Evolutionary conservation across 1,140 invertebrate genomes (phyloP), one percentile per base, ranked within the genome.

Genomic region (Ptiloglossa arizonensis): DNA sequence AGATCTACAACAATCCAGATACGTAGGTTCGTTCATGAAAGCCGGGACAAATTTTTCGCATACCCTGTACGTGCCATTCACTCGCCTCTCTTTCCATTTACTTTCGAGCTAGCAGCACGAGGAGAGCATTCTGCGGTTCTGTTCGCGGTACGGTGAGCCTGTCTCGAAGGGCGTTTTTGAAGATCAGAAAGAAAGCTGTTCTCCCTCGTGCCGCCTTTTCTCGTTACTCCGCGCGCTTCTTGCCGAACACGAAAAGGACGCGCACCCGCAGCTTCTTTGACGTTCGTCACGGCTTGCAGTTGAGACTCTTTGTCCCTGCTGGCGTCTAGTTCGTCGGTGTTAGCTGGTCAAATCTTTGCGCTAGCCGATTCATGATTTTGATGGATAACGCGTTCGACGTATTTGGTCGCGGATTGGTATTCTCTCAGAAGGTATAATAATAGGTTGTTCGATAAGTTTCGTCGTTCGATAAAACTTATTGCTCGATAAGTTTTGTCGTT

Each of bases 201-300:
- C 32, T 32, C 57, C 66, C 66, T 48, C 54, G 66, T 29, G 73
- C 50, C 41, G 17, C 52, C 22, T 38, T 38, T 35, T 59, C 64
- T 59, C 29, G n/a, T 24, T 22, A 35, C 35, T 62, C 22, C 59
- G 35, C n/a, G n/a, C 41, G 38, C 38, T 60, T 46, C 54, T 71
- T 73, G 38, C 70, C 69, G 70, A 73, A 64, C 70, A 29, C 59
- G 59, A 56, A 38, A 41, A n/a, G 41, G 50, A 54, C 9, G 38
- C 11, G 17, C 38, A 27, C 24, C 19, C 32, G 11, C 52, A 19
- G 52, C 15, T 35, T 17, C 19, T 52, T 71, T 72, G 5, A 27
- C 57, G 15, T 44, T 17, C 13, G 5, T 48, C 56, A 17, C 27
- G 13, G 8, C 1, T 38, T 22, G 5, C 41, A 5, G 6, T 2